Evolutionary conservation across 2,888 invertebrate genomes (phyloP).

Genomic region (Drosophila parthenogenetica): DNA sequence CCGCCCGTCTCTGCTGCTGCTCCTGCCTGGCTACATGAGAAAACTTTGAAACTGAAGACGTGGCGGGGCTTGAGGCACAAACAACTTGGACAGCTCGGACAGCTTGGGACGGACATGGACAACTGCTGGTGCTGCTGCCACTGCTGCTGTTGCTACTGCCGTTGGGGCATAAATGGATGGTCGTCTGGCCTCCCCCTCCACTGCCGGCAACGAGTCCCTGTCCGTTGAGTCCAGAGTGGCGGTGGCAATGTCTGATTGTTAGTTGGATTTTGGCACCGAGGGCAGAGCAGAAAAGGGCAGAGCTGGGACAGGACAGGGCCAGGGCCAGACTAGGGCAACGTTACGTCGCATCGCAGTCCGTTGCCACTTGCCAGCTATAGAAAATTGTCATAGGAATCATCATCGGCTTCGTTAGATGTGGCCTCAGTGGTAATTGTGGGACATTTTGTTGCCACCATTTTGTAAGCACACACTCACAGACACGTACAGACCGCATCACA

Average conservation of each 20-base stretch:
- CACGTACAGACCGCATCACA: conserved; percentile 14
- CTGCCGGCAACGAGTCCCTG: conserved; percentile 1
- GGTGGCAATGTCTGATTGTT: conserved; percentile 78
- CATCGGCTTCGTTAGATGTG: conserved; percentile 85
- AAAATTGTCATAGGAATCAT: conserved; percentile 84
- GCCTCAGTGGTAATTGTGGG: conserved; percentile 85
- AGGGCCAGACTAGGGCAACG: conserved; percentile 7
- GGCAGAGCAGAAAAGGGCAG: conserved; percentile 33
- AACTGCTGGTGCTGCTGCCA: conserved; percentile 21
- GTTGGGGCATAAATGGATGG: conserved; percentile 58
- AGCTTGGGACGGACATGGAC: conserved; percentile 55
- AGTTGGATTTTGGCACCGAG: conserved; percentile 64
- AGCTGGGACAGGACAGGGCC: conserved; percentile 14
- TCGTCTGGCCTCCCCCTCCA: conserved; percentile 33
- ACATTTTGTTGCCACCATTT: conserved; percentile 82
- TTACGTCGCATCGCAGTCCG: conserved; percentile 23
- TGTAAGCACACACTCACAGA: conserved; percentile 39
- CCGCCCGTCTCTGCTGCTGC: not conserved
- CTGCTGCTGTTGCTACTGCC: conserved; percentile 41
- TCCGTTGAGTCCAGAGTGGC: conserved; percentile 57
- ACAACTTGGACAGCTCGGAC: conserved; percentile 59
- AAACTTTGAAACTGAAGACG: conserved; percentile 81
- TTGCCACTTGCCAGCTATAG: conserved; percentile 80
- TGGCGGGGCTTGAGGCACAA: conserved; percentile 65
- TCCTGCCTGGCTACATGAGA: conserved; percentile 74